A percentile compares a stretch with the other conserved stretches of the same genome.
Evolutionary conservation across 2,888 invertebrate genomes (phyloP).

Genomic region (Quadroppia sp.): DNA sequence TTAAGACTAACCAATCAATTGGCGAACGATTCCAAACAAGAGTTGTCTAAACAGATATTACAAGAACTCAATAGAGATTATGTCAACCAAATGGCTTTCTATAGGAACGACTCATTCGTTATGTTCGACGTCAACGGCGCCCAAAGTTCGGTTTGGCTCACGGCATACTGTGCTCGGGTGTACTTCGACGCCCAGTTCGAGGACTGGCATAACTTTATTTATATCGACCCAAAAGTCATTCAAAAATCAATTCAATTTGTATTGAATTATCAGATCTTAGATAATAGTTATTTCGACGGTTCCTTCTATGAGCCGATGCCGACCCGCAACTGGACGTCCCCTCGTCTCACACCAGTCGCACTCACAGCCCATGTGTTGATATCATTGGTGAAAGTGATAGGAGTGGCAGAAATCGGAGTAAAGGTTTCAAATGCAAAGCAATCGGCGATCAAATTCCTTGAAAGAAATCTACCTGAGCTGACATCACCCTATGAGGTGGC

Average conservation of each 20-base stretch:
- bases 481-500: conserved; percentile 54
- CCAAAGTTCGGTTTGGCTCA: conserved; percentile 55
- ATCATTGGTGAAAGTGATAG: conserved; percentile 53
- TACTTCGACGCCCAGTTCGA: conserved; percentile 57
- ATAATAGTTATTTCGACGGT: conserved; percentile 48
- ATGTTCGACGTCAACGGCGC: conserved; percentile 52
- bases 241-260: conserved; percentile 53
- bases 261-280: conserved; percentile 50
- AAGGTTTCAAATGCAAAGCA: conserved; percentile 44
- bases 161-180: conserved; percentile 57
- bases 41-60: conserved; percentile 52
- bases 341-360: conserved; percentile 49
- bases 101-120: conserved; percentile 52
- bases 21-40: conserved; percentile 51
- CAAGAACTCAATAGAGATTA: conserved; percentile 52
- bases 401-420: conserved; percentile 50
- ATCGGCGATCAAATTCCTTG: conserved; percentile 51
- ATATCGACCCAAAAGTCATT: conserved; percentile 56
- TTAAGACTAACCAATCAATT: conserved; percentile 58
- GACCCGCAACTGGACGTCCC: conserved; percentile 4
- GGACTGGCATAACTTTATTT: conserved; percentile 59
- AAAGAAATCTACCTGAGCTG: conserved; percentile 51
- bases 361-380: conserved; percentile 59
- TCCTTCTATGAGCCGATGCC: conserved; percentile 51
- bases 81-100: conserved; percentile 46